phyloP scores from a whole-genome alignment of 2,797 vertebrate species.

The Vespertilio murinus region DNA sequence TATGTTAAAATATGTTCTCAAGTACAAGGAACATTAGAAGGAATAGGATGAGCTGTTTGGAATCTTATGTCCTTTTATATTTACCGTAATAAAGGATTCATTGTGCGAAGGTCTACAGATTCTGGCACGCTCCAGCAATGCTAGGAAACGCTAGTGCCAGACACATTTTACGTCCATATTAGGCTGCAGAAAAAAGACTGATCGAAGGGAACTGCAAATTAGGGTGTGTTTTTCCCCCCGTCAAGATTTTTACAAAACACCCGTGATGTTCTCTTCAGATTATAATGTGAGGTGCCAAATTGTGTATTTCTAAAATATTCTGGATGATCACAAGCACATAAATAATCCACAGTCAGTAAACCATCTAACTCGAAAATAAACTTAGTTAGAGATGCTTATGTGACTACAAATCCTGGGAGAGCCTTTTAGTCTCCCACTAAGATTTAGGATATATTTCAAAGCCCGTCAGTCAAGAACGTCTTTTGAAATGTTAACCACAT shows the following conservation, averaged over 20 bases:
- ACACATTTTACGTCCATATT: conserved; percentile 87
- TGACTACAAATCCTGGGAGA: not conserved
- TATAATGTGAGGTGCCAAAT: conserved; percentile 34
- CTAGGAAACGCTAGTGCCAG: conserved; percentile 74
- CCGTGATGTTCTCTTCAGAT: conserved; percentile 52
- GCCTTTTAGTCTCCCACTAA: not conserved
- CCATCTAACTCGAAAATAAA: conserved; percentile 49
- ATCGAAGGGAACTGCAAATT: conserved; percentile 66
- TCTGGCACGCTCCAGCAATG: conserved; percentile 78
- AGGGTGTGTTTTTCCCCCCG: too few relatives aligned
- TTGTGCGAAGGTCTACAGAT: conserved; percentile 76
- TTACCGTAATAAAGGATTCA: conserved; percentile 81
- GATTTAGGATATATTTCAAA: not conserved
- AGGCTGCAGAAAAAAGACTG: conserved; percentile 80
- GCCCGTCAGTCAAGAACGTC: not conserved
- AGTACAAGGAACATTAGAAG: conserved; percentile 56
- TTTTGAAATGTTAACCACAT: conserved; percentile 33
- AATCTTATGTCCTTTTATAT: conserved; percentile 79
- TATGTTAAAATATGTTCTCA: conserved; percentile 58
- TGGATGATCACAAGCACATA: conserved; percentile 10
- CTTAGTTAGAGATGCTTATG: not conserved
- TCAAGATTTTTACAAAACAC: conserved; percentile 55
- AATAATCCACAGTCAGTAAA: conserved; percentile 55
- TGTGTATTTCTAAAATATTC: conserved; percentile 40
- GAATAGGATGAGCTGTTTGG: conserved; percentile 73